phyloP scores from a whole-genome alignment of 1,140 invertebrate species.

The Chlorops oryzae region DNA sequence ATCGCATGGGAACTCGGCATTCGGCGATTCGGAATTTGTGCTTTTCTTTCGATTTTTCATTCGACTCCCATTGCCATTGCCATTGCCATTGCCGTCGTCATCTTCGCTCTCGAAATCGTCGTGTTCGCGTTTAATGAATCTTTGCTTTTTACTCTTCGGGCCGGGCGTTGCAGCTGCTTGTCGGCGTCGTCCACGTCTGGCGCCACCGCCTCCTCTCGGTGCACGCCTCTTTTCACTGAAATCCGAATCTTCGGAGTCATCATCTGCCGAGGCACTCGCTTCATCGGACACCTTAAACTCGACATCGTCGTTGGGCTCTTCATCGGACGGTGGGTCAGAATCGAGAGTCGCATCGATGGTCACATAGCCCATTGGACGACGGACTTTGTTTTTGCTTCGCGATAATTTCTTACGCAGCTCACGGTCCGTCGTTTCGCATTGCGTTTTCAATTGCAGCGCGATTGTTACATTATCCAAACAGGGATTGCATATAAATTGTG shows the following conservation, averaged over 20 bases:
- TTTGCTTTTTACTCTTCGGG: slow-evolving; percentile 7
- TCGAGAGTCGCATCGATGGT: slow-evolving; percentile 44
- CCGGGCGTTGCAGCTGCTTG: slow-evolving; percentile 1
- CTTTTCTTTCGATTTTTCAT: slow-evolving; percentile 13
- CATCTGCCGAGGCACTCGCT: slow-evolving; percentile 32
- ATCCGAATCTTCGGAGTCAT: slow-evolving; percentile 41
- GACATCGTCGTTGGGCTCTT: slow-evolving; percentile 38
- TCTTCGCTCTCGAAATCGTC: background rate
- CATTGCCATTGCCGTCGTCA: background rate
- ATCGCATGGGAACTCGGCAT: slow-evolving; percentile 23
- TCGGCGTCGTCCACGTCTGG: slow-evolving; percentile 24
- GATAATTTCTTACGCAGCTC: slow-evolving; percentile 45
- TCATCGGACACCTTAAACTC: slow-evolving; percentile 46
- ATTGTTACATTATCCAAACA: slow-evolving; percentile 35
- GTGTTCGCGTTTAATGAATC: background rate
- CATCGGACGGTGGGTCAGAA: slow-evolving; percentile 35
- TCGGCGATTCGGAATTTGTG: too few relatives aligned
- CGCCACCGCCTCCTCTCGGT: background rate
- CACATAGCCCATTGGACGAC: slow-evolving; percentile 44
- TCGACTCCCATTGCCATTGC: too few relatives aligned
- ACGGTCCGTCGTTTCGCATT: slow-evolving; percentile 43
- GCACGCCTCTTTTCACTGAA: slow-evolving; percentile 24
- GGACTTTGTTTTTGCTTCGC: slow-evolving; percentile 44
- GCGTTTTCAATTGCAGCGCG: slow-evolving; percentile 37
- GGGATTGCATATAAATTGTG: slow-evolving; percentile 39